Percentiles rank a stretch among this genome's conserved stretches.
phyloP scores from a whole-genome alignment of 2,888 invertebrate species.

The Idaea dimidiata region DNA sequence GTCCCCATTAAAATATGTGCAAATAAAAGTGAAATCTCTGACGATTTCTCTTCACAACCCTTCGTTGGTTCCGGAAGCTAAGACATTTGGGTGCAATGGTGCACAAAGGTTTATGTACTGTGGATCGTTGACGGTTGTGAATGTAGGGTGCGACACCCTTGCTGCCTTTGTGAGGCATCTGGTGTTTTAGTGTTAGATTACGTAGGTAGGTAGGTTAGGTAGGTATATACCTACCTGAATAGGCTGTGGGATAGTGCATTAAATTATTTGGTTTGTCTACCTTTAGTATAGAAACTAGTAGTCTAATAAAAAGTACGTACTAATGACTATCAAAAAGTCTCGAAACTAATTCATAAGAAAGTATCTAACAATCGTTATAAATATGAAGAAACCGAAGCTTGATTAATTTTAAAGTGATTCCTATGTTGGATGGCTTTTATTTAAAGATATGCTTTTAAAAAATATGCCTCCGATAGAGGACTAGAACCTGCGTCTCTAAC shows the following conservation, averaged over 20 bases:
- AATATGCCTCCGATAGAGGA: too few species aligned
- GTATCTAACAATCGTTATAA: too few species aligned
- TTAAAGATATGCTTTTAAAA: too few species aligned
- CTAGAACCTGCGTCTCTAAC: too few species aligned
- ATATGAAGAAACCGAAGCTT: too few species aligned
- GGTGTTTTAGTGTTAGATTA: constrained; percentile 16
- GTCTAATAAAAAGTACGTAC: too few species aligned
- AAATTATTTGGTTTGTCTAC: neutral
- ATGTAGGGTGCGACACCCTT: constrained; percentile 40
- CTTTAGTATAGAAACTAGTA: too few species aligned
- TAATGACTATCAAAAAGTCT: too few species aligned
- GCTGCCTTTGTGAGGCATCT: constrained; percentile 43
- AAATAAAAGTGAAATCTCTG: constrained; percentile 20
- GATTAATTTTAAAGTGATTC: too few species aligned
- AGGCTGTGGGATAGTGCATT: constrained; percentile 19
- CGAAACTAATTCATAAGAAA: too few species aligned
- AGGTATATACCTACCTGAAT: constrained; percentile 29
- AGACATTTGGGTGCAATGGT: constrained; percentile 61
- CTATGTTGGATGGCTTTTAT: too few species aligned
- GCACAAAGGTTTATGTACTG: constrained; percentile 72
- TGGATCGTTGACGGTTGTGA: constrained; percentile 56
- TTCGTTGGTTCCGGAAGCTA: constrained; percentile 34
- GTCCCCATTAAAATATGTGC: neutral
- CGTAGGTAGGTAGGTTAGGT: constrained; percentile 3
- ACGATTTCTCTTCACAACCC: constrained; percentile 16